A percentile compares a stretch with the other conserved stretches of the same genome.
phyloP scores from a whole-genome alignment of 2,888 invertebrate species.

The Mythimna impura region DNA sequence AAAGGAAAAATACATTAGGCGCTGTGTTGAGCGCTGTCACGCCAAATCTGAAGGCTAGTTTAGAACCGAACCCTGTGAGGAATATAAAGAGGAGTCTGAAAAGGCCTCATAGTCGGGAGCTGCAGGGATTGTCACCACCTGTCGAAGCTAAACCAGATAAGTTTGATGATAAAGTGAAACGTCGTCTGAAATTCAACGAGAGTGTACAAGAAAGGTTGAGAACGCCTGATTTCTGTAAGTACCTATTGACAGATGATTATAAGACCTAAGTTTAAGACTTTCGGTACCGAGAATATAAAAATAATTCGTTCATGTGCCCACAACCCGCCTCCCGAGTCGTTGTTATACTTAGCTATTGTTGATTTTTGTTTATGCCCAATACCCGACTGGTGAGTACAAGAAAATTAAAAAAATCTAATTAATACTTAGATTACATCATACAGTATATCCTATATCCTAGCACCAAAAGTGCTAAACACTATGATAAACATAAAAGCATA shows the following conservation, averaged over 20 bases:
- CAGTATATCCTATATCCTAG: too few relatives aligned
- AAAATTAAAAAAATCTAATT: too few relatives aligned
- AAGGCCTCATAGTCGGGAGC: slow-evolving; percentile 82
- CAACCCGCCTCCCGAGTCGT: not conserved
- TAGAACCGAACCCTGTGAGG: slow-evolving; percentile 73
- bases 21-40: slow-evolving; percentile 67
- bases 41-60: slow-evolving; percentile 66
- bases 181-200: slow-evolving; percentile 73
- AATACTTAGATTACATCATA: too few relatives aligned
- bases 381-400: too few relatives aligned
- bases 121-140: slow-evolving; percentile 78
- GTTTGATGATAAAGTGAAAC: slow-evolving; percentile 71
- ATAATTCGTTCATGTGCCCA: too few relatives aligned
- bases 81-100: slow-evolving; percentile 84
- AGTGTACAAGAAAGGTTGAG: slow-evolving; percentile 66
- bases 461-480: too few relatives aligned
- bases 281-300: too few relatives aligned
- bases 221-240: slow-evolving; percentile 68
- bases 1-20: slow-evolving; percentile 57
- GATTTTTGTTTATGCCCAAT: too few relatives aligned
- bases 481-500: too few relatives aligned
- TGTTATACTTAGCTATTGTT: not conserved
- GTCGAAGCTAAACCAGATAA: slow-evolving; percentile 57
- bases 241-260: not conserved
- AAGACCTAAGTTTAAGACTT: too few relatives aligned